Base-by-base conservation (phyloP, 2,888 invertebrate species). In the Selenia dentaria region DNA sequence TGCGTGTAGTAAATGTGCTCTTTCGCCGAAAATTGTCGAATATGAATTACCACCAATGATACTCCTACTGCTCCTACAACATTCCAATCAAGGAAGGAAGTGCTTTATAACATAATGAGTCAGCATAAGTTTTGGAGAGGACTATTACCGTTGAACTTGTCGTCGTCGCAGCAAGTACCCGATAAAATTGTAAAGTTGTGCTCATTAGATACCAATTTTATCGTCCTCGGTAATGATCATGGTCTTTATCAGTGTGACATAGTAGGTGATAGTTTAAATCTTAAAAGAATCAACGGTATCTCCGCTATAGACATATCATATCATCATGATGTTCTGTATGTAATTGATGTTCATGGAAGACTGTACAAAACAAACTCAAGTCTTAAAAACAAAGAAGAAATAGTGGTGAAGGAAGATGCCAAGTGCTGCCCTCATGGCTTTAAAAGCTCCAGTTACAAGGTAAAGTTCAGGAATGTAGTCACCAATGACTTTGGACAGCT, bases 401-500 rank as follows among this genome's bases (percentile, higher is more conserved):
- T 94, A 42, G 65, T 92, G 40, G 84, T 94, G 14, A 91, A 91
- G 57, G 94, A 94, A 64, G 94, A 94, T 56, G 83, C 92, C 2
- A 93, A 92, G 69, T 92, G 91, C 65, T 95, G 94, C 62, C 90
- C 91, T 28, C 94, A 94, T 59, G 94, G 94, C 50, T 93, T 92
- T 69, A 93, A 92, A 64, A 92, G 92, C 61, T 92, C 92, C 39
- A 92, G 91, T 66, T 92, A 89, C 59, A 91, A 92, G 73, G 91
- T 93, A 36, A 93, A 92, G 75, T 92, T 94, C 39, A 91, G 92
- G 53, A 91, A 92, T 67, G 87, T 95, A 54, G 92, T 93, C 8
- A 91, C 92, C 14, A 93, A 92, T 64, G 92, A 93, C 61, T 92
- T 92, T 72, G 93, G 94, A 6, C 89, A 92, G 61, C 83, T 95